Percentiles rank a stretch among this genome's conserved stretches.
These are phyloP conservation scores for Peromyscus melanophrys DNA, from an alignment of 2,797 vertebrate species.

Conservation along the genomic window DNA sequence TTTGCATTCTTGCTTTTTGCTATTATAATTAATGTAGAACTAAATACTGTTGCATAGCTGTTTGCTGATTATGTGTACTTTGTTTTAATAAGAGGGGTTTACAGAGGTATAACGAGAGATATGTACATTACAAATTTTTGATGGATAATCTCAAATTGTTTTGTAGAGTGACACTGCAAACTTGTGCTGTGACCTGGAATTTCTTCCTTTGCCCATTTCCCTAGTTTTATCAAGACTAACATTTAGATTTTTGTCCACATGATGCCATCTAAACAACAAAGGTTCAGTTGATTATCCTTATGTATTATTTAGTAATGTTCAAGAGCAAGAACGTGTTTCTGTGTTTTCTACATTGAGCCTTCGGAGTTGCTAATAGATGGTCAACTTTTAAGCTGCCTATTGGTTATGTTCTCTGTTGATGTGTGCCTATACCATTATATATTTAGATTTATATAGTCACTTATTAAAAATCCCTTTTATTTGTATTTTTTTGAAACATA, in stretches of 20 bases:
- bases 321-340: neutral
- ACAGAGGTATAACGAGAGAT: slow-evolving; percentile 5
- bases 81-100: slow-evolving; percentile 24
- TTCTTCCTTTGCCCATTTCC: slow-evolving; percentile 23
- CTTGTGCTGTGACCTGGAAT: slow-evolving; percentile 23
- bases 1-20: slow-evolving; percentile 25
- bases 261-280: slow-evolving; percentile 28
- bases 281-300: neutral
- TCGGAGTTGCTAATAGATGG: neutral
- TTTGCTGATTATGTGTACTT: slow-evolving; percentile 45
- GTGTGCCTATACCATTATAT: neutral
- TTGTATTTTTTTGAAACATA: slow-evolving; percentile 54
- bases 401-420: neutral
- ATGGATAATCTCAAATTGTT: neutral
- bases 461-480: slow-evolving; percentile 38
- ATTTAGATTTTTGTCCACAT: slow-evolving; percentile 36
- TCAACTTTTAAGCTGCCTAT: slow-evolving; percentile 6
- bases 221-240: slow-evolving; percentile 16
- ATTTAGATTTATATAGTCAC: neutral
- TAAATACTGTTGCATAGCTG: neutral
- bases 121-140: slow-evolving; percentile 4
- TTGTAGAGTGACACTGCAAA: neutral
- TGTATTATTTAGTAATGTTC: neutral
- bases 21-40: neutral
- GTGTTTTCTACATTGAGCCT: neutral